These are phyloP conservation scores for Bombycilla garrulus DNA, from an alignment of 2,113 vertebrate genomes.

Conservation along the genomic window DNA sequence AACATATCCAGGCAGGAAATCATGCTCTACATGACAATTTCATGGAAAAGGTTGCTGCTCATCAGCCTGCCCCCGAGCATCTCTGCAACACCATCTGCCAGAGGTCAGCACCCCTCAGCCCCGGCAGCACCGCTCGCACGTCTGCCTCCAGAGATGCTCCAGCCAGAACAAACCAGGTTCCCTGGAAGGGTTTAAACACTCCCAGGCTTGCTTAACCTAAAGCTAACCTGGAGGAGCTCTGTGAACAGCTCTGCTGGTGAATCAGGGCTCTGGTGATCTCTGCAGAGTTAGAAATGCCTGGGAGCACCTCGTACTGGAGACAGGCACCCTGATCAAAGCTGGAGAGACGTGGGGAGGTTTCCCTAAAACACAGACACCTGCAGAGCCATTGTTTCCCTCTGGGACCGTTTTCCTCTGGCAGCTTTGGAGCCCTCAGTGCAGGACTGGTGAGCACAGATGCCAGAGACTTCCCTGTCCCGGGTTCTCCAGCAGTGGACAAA, in stretches of 20 bases:
- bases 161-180: not conserved
- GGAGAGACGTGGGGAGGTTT: not conserved
- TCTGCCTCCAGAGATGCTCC: not conserved
- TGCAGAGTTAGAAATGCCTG: not conserved
- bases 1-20: not conserved
- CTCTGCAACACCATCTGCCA: slow-evolving; percentile 34
- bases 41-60: not conserved
- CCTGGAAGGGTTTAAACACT: not conserved
- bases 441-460: not conserved
- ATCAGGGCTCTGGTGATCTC: not conserved
- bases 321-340: not conserved
- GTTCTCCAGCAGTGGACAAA: too few relatives aligned
- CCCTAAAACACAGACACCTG: not conserved
- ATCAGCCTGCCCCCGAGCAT: slow-evolving; percentile 9
- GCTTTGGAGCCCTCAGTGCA: not conserved
- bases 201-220: not conserved
- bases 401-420: not conserved
- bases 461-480: too few relatives aligned
- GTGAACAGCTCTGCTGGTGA: not conserved
- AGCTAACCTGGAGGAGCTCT: not conserved
- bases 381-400: not conserved
- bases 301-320: accelerated
- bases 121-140: not conserved
- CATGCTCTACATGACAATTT: not conserved
- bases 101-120: slow-evolving; percentile 6